Percentiles rank a stretch among this genome's conserved stretches.
Conservation (phyloP, 2,113 vertebrate species). For the Archilochus colubris region DNA sequence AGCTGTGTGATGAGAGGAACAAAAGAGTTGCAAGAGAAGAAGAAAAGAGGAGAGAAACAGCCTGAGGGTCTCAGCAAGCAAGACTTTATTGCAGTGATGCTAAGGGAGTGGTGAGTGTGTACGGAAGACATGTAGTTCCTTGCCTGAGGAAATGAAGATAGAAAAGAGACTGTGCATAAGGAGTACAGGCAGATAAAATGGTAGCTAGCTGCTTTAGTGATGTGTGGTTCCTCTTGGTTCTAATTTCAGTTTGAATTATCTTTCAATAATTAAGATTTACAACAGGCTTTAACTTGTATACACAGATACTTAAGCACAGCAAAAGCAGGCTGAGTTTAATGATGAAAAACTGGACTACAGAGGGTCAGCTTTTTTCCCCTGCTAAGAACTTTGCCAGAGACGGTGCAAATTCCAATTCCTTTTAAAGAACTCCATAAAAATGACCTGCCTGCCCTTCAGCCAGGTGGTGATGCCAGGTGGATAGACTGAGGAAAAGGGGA, state of each 20-base stretch:
- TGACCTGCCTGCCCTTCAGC: not conserved
- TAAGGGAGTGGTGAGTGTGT: not conserved
- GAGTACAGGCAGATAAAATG: not conserved
- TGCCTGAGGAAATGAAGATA: slow-evolving; percentile 6
- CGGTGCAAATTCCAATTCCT: not conserved
- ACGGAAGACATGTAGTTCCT: not conserved
- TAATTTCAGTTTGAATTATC: not conserved
- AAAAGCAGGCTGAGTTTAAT: not conserved
- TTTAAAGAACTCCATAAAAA: not conserved
- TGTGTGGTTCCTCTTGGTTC: not conserved
- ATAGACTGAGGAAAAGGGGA: not conserved
- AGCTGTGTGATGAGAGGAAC: not conserved
- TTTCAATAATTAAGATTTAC: not conserved
- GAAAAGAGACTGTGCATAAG: not conserved
- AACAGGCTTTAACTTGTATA: not conserved
- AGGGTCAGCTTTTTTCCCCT: not conserved
- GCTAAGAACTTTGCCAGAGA: not conserved
- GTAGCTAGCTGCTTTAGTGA: not conserved
- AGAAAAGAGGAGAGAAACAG: not conserved
- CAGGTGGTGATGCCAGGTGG: not conserved
- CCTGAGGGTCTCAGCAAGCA: not conserved
- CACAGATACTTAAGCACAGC: not conserved
- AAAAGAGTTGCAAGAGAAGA: not conserved
- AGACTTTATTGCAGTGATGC: not conserved
- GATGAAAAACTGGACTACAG: not conserved